Conservation (phyloP, 2,113 vertebrate genomes). For the Cephalopholis sonnerati region DNA sequence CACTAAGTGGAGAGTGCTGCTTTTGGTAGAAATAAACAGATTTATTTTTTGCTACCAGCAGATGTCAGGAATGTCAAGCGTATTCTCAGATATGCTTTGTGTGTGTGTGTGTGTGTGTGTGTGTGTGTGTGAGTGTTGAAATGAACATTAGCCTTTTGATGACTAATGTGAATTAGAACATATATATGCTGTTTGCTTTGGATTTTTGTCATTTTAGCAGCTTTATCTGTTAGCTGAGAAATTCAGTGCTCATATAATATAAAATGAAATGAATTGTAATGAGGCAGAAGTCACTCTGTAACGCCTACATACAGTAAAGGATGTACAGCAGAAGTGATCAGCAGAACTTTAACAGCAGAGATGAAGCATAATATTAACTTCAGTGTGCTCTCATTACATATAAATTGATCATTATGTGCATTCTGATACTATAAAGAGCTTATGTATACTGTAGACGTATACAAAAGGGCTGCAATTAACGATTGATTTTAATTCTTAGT, state of each 20-base stretch:
- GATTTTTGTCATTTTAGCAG: not conserved
- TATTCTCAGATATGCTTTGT: constrained; percentile 19
- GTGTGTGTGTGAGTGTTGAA: not conserved
- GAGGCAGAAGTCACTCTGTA: not conserved
- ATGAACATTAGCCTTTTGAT: not conserved
- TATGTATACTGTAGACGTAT: not conserved
- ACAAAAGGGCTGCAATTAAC: not conserved
- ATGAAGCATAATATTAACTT: not conserved
- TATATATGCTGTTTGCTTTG: not conserved
- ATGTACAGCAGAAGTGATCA: not conserved
- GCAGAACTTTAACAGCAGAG: not conserved
- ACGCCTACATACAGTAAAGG: too few species aligned
- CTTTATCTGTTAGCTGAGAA: not conserved
- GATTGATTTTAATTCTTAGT: too few species aligned
- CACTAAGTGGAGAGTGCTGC: not conserved
- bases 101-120: too few species aligned
- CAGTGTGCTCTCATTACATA: not conserved
- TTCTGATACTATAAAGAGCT: not conserved
- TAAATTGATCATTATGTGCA: too few species aligned
- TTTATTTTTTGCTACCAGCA: constrained; percentile 55
- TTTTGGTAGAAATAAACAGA: not conserved
- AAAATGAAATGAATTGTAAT: not conserved
- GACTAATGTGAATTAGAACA: too few species aligned
- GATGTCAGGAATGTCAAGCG: constrained; percentile 65
- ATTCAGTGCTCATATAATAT: too few species aligned